phyloP scores from a whole-genome alignment of 2,888 invertebrate species.

The Ellobium chinense region DNA sequence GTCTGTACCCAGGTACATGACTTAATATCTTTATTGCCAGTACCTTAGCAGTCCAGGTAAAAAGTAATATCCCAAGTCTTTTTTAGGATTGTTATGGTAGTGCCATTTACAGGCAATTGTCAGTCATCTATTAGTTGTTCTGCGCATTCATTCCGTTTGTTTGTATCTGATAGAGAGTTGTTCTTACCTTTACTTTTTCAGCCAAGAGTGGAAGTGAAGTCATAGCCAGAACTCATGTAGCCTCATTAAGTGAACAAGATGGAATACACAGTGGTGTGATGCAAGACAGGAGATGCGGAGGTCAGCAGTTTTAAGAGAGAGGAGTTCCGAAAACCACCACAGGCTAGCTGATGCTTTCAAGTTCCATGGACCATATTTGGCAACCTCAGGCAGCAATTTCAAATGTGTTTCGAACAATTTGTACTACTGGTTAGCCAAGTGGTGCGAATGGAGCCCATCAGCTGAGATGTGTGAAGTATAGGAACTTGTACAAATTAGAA shows the following conservation, averaged over 20 bases:
- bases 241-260: background rate
- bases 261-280: background rate
- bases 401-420: background rate
- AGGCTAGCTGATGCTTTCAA: background rate
- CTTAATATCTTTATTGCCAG: too few relatives aligned
- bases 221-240: slow-evolving; percentile 24
- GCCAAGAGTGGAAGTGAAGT: slow-evolving; percentile 46
- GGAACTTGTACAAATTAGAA: too few relatives aligned
- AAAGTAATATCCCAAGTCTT: too few relatives aligned
- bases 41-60: too few relatives aligned
- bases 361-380: background rate
- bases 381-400: slow-evolving; percentile 23
- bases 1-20: too few relatives aligned
- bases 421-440: background rate
- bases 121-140: too few relatives aligned
- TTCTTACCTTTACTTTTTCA: too few relatives aligned
- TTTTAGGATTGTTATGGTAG: too few relatives aligned
- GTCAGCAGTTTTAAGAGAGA: background rate
- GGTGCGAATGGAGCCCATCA: slow-evolving; percentile 3
- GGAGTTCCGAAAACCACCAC: background rate
- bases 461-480: too few relatives aligned
- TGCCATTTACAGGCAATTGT: too few relatives aligned
- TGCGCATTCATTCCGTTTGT: too few relatives aligned
- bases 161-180: too few relatives aligned
- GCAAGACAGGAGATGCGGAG: background rate